Percentiles rank a stretch among this genome's conserved stretches.
Conservation (phyloP, 2,888 invertebrate genomes). For the Orthosia gothica region DNA sequence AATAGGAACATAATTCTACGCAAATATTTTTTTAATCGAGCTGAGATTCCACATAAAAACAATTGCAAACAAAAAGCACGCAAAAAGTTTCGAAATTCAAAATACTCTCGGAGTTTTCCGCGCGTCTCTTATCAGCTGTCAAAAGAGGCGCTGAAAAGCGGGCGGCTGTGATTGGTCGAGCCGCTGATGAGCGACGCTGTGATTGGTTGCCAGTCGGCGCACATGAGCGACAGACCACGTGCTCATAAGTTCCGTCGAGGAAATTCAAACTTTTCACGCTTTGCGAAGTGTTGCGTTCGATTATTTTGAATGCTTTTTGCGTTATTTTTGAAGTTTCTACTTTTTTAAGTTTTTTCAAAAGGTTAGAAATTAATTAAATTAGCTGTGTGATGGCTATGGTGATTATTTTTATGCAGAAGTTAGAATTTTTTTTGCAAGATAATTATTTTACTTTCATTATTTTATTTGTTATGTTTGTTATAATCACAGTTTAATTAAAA, state of each 20-base stretch:
- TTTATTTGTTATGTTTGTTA: not conserved
- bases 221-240: constrained; percentile 90
- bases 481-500: not conserved
- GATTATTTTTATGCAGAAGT: not conserved
- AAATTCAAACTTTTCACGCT: constrained; percentile 84
- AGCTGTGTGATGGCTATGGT: too few relatives aligned
- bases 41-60: not conserved
- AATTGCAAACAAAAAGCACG: not conserved
- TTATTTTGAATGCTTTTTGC: constrained; percentile 5
- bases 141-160: constrained; percentile 86
- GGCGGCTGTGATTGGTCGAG: constrained; percentile 79
- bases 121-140: constrained; percentile 88
- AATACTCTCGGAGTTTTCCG: constrained; percentile 59
- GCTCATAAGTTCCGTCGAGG: constrained; percentile 88
- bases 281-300: constrained; percentile 29
- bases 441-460: not conserved
- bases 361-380: not conserved
- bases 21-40: not conserved
- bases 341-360: constrained; percentile 1
- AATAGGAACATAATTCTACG: not conserved
- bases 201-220: constrained; percentile 85
- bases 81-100: constrained; percentile 41
- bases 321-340: not conserved
- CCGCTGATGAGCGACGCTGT: constrained; percentile 85
- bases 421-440: not conserved